Base-by-base conservation (phyloP, 1,140 invertebrate species). In the Helicorthomorpha holstii region DNA sequence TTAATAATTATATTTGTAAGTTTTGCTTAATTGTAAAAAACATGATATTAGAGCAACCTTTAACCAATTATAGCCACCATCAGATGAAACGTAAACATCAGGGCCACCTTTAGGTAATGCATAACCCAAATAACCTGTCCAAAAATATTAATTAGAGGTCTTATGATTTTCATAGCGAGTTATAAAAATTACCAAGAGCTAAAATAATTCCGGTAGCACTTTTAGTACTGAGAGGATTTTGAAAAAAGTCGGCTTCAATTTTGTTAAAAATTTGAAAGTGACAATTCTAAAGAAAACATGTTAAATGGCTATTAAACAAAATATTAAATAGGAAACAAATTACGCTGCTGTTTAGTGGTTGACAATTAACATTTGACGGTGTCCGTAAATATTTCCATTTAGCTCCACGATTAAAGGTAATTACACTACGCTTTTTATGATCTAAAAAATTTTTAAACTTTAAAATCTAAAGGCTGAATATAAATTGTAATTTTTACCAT, bases 51-150 rank as follows among this genome's bases (percentile, higher is more conserved):
- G 24, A 48, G 7, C 34, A 19, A 50, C 43, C 14, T 48, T 34
- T 7, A 10, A 27, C 64, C 66, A 69, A 14, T 48, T 59, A 54
- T 67, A 67, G 44, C 68, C 68, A 24, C 68, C 68, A 61, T 69
- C 65, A 56, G 55, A 61, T 0, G 65, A 61, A 7, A 69, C 52
- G 54, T 56, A 69, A 14, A 69, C 64, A 58, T 67, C 65, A 26
- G 68, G 64, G 7, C 48, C 7, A 7, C 63, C 61, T 2, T 56
- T 65, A 54, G 65, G 64, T n/a, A 69, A 56, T n/a, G 63, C 56
- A 51, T 63, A 58, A 27, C 64, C 66, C 14, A 64, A 57, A 59
- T 69, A 65, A 56, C 60, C 66, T 65, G 53, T 2, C 23, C 26
- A 45, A 25, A 55, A 21, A 19, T 38, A 27, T 14, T 22, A n/a